Evolutionary conservation across 2,888 invertebrate species (phyloP), one percentile per base, ranked within the genome.

Genomic region (Periphyllus acericola): DNA sequence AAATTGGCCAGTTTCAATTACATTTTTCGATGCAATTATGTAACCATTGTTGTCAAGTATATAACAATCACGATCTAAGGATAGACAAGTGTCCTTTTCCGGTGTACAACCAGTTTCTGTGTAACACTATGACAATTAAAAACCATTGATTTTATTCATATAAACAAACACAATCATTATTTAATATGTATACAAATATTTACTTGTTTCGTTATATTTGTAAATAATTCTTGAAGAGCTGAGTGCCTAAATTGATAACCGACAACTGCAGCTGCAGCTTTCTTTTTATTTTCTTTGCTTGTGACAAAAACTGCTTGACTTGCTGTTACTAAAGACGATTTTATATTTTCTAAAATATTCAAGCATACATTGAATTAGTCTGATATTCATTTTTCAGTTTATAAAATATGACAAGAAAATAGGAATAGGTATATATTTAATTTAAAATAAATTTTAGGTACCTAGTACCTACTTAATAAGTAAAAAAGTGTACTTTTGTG

Each of bases 31-130:
- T n/a, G 95, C 94, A 2, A 96, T 92, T 83, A 98, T 96, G 91
- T 97, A 98, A 25, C 98, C 98, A 91, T 97, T 98, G 92, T 98
- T 97, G 91, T 98, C 98, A 88, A 98, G 92, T 66, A 98, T 95
- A 91, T 97, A 98, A 91, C 98, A 98, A 91, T 97, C 97, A 46
- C 97, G 92, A 90, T 96, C 96, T 90, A 96, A 95, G 19, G 96
- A 96, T n/a, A 95, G 96, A 91, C 97, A 97, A 3, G 90, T 90
- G 66, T 90, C 88, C 36, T 89, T 87, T 66, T 25, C n/a, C 3
- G 74, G 82, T 25, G 52, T 76, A 84, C 89, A 89, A 21, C 81
- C 32, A 25, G 32, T 83, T 82, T 88, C 83, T 34, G 87, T 36
- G 34, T 68, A 89, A 81, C 81, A 89, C 81, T 83, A 40, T 2